Base-by-base conservation (phyloP, 1,140 invertebrate species). In the Aphis gossypii region DNA sequence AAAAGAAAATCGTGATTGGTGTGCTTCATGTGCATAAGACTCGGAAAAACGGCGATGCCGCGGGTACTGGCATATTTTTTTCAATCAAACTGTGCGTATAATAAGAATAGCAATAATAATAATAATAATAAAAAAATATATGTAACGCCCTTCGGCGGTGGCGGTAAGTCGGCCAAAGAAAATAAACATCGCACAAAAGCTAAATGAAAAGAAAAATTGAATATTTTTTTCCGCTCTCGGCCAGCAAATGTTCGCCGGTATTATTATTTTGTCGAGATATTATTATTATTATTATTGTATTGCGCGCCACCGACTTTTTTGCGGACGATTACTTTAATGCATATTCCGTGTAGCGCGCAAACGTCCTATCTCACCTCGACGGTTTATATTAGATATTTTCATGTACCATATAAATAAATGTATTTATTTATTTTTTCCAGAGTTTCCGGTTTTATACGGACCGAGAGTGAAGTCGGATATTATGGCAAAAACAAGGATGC, bases 271-370 rank as follows among this genome's bases (percentile, higher is more conserved):
- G 30, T 48, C 20, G n/a, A 54, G 60, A 76, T 76, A 76, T 68
- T 68, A 68, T 68, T 68, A 68, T 60, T 60, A 60, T 60, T 60
- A 60, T 11, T 46, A 46, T 76, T 76, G 18, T n/a, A 76, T 76
- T 30, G 60, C 41, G 46, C 11, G n/a, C 76, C 35, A 86, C 84
- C 51, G 35, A 46, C 35, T 35, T 30, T 56, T 54, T 54, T 89
- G n/a, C 21, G 88, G 35, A 41, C 88, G 51, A 89, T 89, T 56
- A 89, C 88, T 89, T 89, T 56, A 89, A 89, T 56, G 88, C 88
- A 38, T 41, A 56, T 56, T 89, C 35, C 88, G 51, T 56, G 88
- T 89, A 89, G 20, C 4, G 84, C 35, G 48, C 46, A 46, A 18
- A 18, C 18, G 30, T 48, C 30, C 25, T 20, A 48, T 87, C 21